Conservation (phyloP, 1,140 invertebrate species). For the Drosophila kikkawai region DNA sequence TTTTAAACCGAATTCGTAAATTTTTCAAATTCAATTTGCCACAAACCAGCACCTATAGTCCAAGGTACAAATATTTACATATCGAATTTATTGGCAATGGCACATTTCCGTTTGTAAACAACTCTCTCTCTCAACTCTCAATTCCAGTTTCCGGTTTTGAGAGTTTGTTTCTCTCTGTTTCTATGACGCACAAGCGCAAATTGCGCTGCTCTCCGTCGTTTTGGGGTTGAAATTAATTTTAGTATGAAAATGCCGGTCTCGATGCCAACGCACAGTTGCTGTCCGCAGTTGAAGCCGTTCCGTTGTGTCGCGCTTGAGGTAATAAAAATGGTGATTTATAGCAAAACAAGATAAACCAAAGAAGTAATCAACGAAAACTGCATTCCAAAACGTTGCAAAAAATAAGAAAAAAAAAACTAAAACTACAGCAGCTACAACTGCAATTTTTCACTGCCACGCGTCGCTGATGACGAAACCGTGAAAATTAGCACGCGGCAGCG, state of each 20-base stretch:
- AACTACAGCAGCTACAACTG: conserved; percentile 19
- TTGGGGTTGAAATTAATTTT: conserved; percentile 49
- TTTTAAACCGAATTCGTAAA: too few relatives aligned
- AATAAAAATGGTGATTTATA: conserved; percentile 28
- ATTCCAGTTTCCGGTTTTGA: conserved; percentile 23
- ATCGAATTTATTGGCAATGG: background rate
- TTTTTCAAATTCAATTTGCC: too few relatives aligned
- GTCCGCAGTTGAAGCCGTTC: conserved; percentile 27
- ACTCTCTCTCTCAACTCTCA: background rate
- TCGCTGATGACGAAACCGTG: conserved; percentile 40
- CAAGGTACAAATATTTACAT: background rate
- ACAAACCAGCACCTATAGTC: background rate
- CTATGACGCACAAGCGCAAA: conserved; percentile 18
- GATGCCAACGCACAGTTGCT: conserved; percentile 46
- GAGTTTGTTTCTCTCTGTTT: conserved; percentile 17
- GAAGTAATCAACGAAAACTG: conserved; percentile 44
- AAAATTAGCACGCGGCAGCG: conserved; percentile 41
- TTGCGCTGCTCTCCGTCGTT: conserved; percentile 4
- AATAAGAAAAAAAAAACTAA: background rate
- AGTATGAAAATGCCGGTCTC: conserved; percentile 50
- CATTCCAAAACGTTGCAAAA: conserved; percentile 37
- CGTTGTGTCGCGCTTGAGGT: conserved; percentile 41
- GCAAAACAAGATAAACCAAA: conserved; percentile 34
- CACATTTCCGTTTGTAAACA: conserved; percentile 13
- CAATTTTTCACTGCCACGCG: conserved; percentile 43